Evolutionary conservation across 2,113 vertebrate genomes (phyloP), one percentile per base, ranked within the genome.

Genomic region (Calyptomena viridis): DNA sequence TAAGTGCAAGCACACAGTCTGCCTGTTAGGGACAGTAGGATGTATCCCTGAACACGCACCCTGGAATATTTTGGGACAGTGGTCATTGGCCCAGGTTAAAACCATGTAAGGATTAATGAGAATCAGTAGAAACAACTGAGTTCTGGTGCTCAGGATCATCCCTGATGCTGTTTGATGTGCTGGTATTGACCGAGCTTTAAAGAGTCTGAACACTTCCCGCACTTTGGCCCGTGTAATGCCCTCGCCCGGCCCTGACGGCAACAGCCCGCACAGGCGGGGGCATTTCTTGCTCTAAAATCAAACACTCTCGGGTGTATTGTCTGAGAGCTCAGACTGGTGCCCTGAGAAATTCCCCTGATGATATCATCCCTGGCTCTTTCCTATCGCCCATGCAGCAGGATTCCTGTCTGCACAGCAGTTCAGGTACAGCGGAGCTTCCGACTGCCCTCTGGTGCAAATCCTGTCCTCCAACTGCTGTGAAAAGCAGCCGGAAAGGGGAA

Each of bases 281-380:
- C 60, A 53, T 72, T 88, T 72, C 42, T 62, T 71, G 52, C 37
- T 40, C 50, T 53, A 12, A 37, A 44, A 37, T 12, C 46, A 23
- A 73, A 37, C 30, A 11, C 3, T 53, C 16, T 9, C 0, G 0
- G 40, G 33, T 17, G 21, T 4, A 21, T 2, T 14, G 13, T 9
- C n/a, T 22, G 13, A 76, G 72, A 72, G 13, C 39, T 83, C 39
- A 33, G 18, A 8, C 25, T 56, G 9, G 6, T 6, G 24, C 8
- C 5, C n/a, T 8, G 46, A 75, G 66, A 60, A 63, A 8, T 66
- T 60, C 35, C 31, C 62, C 10, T 12, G 17, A 17, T 2, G 37
- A 6, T 44, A 8, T 18, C 53, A 28, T 21, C 14, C 42, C 40
- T 0, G 4, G 24, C 73, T 60, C 68, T 44, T 53, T 37, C 59